These are phyloP conservation scores for Nibea coibor DNA, from an alignment of 2,113 vertebrate genomes.

Conservation along the genomic window DNA sequence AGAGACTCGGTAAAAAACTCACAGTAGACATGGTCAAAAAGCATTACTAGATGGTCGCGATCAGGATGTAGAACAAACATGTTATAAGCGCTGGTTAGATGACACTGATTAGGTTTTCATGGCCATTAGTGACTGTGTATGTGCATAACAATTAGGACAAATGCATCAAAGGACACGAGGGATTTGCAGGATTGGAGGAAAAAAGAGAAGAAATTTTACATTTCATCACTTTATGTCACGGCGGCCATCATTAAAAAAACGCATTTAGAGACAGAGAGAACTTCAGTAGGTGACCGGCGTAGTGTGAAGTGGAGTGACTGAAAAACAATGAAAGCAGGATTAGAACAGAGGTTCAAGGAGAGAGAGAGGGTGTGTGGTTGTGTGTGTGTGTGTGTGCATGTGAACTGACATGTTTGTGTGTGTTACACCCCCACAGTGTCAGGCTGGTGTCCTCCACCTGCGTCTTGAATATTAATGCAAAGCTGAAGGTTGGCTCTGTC, in stretches of 20 bases:
- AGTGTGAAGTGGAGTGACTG: neutral
- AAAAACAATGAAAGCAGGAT: constrained; percentile 25
- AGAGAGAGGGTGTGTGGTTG: neutral
- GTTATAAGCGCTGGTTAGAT: neutral
- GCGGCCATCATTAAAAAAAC: too few species aligned
- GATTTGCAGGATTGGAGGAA: neutral
- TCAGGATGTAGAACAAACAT: neutral
- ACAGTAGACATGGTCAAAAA: too few species aligned
- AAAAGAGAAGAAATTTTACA: neutral
- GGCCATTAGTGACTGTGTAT: neutral
- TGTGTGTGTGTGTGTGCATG: constrained; percentile 1
- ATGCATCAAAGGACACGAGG: neutral
- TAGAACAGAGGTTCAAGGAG: constrained; percentile 53
- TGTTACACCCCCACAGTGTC: constrained; percentile 49
- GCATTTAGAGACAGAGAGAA: neutral
- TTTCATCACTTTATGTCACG: neutral
- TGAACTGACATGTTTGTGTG: constrained; percentile 1
- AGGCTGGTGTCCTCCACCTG: constrained; percentile 62
- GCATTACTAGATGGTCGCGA: too few species aligned
- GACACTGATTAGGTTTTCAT: neutral
- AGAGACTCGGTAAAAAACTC: too few species aligned
- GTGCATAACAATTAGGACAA: neutral
- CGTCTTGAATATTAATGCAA: constrained; percentile 67
- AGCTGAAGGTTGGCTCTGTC: constrained; percentile 35
- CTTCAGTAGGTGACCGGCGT: neutral